Percentiles rank a stretch among this genome's conserved stretches.
These are phyloP conservation scores for Orientallactaga bullata DNA, from an alignment of 2,113 vertebrate genomes.

Conservation along the genomic window DNA sequence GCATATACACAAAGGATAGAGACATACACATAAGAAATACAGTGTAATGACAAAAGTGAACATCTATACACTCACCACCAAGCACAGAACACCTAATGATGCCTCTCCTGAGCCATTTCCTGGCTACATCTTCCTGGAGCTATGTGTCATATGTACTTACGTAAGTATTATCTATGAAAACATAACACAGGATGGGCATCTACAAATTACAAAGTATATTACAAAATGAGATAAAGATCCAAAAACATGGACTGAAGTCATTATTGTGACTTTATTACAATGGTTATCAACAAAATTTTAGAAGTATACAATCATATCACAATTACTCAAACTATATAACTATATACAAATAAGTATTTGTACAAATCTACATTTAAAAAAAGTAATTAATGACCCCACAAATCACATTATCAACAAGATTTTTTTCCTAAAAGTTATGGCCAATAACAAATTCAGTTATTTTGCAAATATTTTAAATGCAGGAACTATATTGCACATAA, in stretches of 20 bases:
- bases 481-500: slow-evolving; percentile 92
- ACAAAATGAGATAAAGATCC: slow-evolving; percentile 19
- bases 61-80: neutral
- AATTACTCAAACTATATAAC: slow-evolving; percentile 87
- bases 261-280: slow-evolving; percentile 88
- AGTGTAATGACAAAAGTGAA: slow-evolving; percentile 2
- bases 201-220: slow-evolving; percentile 40
- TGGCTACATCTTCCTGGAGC: neutral
- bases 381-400: slow-evolving; percentile 74
- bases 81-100: neutral
- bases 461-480: slow-evolving; percentile 89
- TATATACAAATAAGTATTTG: slow-evolving; percentile 88
- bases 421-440: slow-evolving; percentile 87
- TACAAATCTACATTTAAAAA: slow-evolving; percentile 85
- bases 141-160: slow-evolving; percentile 12
- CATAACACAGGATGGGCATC: neutral
- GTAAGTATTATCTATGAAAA: neutral
- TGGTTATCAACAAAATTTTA: slow-evolving; percentile 87
- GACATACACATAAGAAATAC: neutral
- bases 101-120: neutral
- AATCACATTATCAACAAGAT: slow-evolving; percentile 87
- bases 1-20: neutral
- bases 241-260: slow-evolving; percentile 70
- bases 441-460: slow-evolving; percentile 91
- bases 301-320: slow-evolving; percentile 86